Percentiles rank a stretch among this genome's conserved stretches.
phyloP scores from a whole-genome alignment of 2,888 invertebrate species.

The Acleris cristana region DNA sequence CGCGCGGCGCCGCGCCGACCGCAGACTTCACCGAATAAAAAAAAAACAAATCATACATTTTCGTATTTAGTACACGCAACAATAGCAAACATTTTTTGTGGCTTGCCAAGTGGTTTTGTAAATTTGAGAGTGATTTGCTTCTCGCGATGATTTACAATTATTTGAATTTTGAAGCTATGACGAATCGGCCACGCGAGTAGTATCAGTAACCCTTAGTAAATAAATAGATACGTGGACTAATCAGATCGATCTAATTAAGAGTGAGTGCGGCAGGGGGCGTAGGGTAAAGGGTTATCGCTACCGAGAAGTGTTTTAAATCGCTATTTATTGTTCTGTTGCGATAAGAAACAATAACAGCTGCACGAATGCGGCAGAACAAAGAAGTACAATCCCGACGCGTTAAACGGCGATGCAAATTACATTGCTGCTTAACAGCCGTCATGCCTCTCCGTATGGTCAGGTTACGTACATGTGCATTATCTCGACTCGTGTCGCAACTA shows the following conservation, averaged over 20 bases:
- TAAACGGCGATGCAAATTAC: conserved; percentile 64
- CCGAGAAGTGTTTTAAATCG: conserved; percentile 71
- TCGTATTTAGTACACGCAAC: conserved; percentile 47
- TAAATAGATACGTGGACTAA: conserved; percentile 18
- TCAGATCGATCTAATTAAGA: conserved; percentile 47
- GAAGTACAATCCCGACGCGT: conserved; percentile 68
- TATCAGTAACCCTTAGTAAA: not conserved
- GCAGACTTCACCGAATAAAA: conserved; percentile 63
- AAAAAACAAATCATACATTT: conserved; percentile 50
- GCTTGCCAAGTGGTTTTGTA: conserved; percentile 31
- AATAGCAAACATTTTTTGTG: conserved; percentile 40
- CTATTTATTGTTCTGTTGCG: conserved; percentile 70
- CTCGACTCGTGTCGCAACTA: conserved; percentile 62
- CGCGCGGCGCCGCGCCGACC: conserved; percentile 67
- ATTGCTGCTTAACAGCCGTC: conserved; percentile 51
- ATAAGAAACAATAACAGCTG: conserved; percentile 76
- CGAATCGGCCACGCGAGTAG: too few relatives aligned
- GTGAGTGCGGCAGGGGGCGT: conserved; percentile 51
- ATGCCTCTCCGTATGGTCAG: conserved; percentile 56
- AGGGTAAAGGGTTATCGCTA: conserved; percentile 63
- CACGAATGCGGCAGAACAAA: conserved; percentile 71
- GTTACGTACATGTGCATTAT: conserved; percentile 67
- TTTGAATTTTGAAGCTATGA: not conserved
- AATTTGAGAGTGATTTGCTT: conserved; percentile 13
- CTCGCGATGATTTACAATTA: conserved; percentile 18